Conservation (phyloP, 2,113 vertebrate genomes). For the Sebastes schlegelii region DNA sequence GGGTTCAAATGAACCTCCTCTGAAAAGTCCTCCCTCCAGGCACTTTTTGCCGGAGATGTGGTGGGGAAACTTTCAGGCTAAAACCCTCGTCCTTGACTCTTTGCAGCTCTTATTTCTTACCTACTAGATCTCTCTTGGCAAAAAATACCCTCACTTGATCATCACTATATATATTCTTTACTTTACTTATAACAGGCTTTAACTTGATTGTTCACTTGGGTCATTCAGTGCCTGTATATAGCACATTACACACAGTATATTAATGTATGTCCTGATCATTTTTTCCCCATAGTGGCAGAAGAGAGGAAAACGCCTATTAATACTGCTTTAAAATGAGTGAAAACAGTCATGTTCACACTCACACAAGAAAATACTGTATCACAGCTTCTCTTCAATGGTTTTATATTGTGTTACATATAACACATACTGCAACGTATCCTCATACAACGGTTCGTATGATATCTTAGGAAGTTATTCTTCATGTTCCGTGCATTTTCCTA, state of each 20-base stretch:
- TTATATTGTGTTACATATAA: no score
- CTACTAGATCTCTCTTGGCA: not conserved
- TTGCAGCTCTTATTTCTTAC: slow-evolving; percentile 3
- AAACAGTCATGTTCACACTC: no score
- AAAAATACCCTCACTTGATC: not conserved
- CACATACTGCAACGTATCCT: no score
- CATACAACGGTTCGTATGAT: no score
- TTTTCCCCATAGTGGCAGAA: no score
- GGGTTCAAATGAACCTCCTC: slow-evolving; percentile 64
- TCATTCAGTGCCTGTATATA: not conserved
- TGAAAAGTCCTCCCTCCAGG: slow-evolving; percentile 49
- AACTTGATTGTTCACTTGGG: not conserved
- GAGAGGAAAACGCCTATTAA: no score
- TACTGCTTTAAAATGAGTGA: no score
- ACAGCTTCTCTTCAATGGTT: no score
- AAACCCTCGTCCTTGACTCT: slow-evolving; percentile 26
- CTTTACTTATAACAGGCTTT: not conserved
- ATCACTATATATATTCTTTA: not conserved
- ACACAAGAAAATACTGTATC: no score
- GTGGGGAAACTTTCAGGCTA: slow-evolving; percentile 36
- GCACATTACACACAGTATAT: not conserved
- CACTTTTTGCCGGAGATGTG: slow-evolving; percentile 29
- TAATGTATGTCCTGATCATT: no score
- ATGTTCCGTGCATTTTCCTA: no score
- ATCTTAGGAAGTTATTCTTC: no score